These are phyloP conservation scores for Drosophila paranaensis DNA, from an alignment of 2,888 invertebrate species.

Conservation along the genomic window DNA sequence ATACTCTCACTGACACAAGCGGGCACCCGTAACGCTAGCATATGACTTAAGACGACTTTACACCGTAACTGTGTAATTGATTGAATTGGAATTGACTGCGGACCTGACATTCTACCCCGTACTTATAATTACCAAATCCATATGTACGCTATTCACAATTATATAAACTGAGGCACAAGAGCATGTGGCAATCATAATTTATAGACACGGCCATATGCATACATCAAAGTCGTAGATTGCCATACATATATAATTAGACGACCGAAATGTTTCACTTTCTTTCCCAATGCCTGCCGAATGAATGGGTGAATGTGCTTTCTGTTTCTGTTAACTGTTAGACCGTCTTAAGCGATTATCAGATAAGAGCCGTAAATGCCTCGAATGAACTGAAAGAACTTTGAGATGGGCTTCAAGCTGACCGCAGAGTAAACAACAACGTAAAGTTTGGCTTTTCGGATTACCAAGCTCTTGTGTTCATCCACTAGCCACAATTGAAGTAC, in stretches of 20 bases:
- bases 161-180: conserved; percentile 25
- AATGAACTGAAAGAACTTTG: neutral
- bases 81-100: conserved; percentile 42
- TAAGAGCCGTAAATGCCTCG: too few species aligned
- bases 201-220: conserved; percentile 22
- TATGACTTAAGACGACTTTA: conserved; percentile 28
- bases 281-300: neutral
- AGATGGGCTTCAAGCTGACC: neutral
- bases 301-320: neutral
- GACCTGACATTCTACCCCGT: conserved; percentile 50
- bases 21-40: conserved; percentile 32
- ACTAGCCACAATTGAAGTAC: conserved; percentile 7
- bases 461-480: neutral
- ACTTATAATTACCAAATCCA: conserved; percentile 26
- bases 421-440: neutral
- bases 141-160: conserved; percentile 22
- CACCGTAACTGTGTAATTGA: conserved; percentile 51
- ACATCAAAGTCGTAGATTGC: conserved; percentile 27
- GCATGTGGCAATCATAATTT: conserved; percentile 38
- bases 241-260: neutral
- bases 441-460: neutral
- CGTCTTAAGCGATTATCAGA: neutral
- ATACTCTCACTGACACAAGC: conserved; percentile 30
- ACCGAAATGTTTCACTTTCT: conserved; percentile 20
- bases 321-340: neutral